Evolutionary conservation across 2,888 invertebrate genomes (phyloP).

Genomic region (Smittia aterrima): DNA sequence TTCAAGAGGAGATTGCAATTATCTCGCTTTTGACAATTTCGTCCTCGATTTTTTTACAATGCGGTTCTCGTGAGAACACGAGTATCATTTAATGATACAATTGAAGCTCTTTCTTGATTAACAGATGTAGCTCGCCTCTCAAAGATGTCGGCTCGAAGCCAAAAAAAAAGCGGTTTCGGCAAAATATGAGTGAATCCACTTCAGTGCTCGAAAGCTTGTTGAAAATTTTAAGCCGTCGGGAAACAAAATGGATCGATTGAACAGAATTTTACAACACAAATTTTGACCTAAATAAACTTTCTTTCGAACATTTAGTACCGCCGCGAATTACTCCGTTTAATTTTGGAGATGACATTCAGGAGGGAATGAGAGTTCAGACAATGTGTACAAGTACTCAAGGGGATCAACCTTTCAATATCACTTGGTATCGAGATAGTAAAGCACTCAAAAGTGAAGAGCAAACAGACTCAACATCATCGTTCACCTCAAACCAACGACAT

Average conservation of each 20-base stretch:
- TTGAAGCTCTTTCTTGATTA: no score
- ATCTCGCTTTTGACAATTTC: neutral
- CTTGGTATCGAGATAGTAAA: constrained; percentile 56
- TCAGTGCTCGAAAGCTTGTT: neutral
- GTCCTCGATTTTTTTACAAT: neutral
- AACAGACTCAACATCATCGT: constrained; percentile 11
- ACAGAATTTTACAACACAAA: neutral
- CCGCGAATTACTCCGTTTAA: constrained; percentile 79
- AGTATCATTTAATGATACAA: neutral
- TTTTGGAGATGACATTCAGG: constrained; percentile 74
- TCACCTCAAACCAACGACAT: constrained; percentile 8
- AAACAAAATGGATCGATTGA: neutral
- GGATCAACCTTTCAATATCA: constrained; percentile 59
- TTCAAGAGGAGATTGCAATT: constrained; percentile 2
- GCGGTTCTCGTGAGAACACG: neutral
- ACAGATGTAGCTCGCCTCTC: no score
- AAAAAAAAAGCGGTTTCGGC: no score
- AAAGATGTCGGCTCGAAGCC: no score
- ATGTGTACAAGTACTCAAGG: constrained; percentile 61
- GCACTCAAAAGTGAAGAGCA: constrained; percentile 43
- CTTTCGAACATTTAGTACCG: constrained; percentile 59
- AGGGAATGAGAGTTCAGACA: constrained; percentile 75
- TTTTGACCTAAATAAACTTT: neutral
- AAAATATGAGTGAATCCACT: neutral
- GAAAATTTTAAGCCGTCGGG: neutral